Evolutionary conservation across 2,113 vertebrate genomes (phyloP).

Genomic region (Amphilophus citrinellus): DNA sequence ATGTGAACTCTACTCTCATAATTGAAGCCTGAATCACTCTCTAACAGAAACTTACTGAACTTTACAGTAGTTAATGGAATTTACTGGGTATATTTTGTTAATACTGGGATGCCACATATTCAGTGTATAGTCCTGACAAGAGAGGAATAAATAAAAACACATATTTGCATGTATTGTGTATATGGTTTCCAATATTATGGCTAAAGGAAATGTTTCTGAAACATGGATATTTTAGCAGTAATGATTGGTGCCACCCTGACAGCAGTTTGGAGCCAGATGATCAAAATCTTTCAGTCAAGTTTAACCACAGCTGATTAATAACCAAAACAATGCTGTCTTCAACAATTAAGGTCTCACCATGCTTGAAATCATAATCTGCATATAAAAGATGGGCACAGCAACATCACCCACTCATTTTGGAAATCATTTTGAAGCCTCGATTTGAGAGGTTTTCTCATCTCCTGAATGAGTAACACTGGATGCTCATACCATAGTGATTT

Average conservation of each 20-base stretch:
- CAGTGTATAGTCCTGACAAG: not conserved
- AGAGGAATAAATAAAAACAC: not conserved
- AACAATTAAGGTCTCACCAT: too few relatives aligned
- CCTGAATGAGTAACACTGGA: too few relatives aligned
- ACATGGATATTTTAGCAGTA: not conserved
- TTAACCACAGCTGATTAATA: too few relatives aligned
- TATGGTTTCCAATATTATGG: not conserved
- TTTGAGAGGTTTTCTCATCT: too few relatives aligned
- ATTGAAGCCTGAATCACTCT: not conserved
- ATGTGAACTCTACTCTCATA: not conserved
- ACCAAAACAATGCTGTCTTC: too few relatives aligned
- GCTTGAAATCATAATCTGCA: too few relatives aligned
- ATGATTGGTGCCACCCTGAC: not conserved
- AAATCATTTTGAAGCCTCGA: too few relatives aligned
- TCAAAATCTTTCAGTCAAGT: not conserved
- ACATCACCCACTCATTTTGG: too few relatives aligned
- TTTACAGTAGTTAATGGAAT: not conserved
- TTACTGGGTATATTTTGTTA: not conserved
- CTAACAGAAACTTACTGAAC: accelerated
- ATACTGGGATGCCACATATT: not conserved
- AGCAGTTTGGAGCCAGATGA: not conserved
- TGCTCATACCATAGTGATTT: too few relatives aligned
- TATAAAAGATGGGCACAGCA: too few relatives aligned
- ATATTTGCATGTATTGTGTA: not conserved
- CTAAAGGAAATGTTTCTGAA: not conserved